These are phyloP conservation scores for Corticium candelabrum DNA, from an alignment of 37 sponge, comb jelly and placozoan species.

Conservation along the genomic window DNA sequence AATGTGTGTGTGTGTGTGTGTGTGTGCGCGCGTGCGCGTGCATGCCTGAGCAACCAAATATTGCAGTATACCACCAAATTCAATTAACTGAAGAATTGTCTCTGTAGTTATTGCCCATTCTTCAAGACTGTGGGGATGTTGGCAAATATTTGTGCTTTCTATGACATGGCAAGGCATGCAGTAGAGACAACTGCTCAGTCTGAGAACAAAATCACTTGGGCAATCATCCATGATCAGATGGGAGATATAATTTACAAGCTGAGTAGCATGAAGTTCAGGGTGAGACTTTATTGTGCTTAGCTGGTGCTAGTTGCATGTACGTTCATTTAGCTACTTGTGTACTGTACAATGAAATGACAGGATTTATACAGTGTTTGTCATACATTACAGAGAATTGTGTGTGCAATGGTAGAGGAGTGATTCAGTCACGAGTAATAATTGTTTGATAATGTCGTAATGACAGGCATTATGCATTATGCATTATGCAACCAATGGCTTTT, in stretches of 20 bases:
- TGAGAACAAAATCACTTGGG: constrained; percentile 96
- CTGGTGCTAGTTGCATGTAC: neutral
- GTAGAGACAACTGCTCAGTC: constrained; percentile 87
- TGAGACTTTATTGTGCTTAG: constrained; percentile 21
- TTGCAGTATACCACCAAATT: too few relatives aligned
- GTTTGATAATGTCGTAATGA: too few relatives aligned
- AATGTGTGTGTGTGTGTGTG: too few relatives aligned
- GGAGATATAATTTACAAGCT: constrained; percentile 70
- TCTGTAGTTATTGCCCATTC: constrained; percentile 77
- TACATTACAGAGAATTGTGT: too few relatives aligned
- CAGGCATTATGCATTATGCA: too few relatives aligned
- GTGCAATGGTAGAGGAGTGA: neutral
- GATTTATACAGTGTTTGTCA: too few relatives aligned
- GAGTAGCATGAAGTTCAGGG: constrained; percentile 93
- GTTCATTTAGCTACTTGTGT: neutral
- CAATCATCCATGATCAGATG: constrained; percentile 71
- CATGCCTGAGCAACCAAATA: too few relatives aligned
- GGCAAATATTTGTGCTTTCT: constrained; percentile 85
- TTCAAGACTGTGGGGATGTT: constrained; percentile 98
- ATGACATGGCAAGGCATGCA: constrained; percentile 78
- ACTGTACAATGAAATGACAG: neutral
- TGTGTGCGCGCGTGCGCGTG: too few relatives aligned
- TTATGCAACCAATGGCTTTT: too few relatives aligned
- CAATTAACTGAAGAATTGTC: too few relatives aligned
- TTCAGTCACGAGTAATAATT: too few relatives aligned